phyloP scores from a whole-genome alignment of 2,797 vertebrate species.

The Lates japonicus region DNA sequence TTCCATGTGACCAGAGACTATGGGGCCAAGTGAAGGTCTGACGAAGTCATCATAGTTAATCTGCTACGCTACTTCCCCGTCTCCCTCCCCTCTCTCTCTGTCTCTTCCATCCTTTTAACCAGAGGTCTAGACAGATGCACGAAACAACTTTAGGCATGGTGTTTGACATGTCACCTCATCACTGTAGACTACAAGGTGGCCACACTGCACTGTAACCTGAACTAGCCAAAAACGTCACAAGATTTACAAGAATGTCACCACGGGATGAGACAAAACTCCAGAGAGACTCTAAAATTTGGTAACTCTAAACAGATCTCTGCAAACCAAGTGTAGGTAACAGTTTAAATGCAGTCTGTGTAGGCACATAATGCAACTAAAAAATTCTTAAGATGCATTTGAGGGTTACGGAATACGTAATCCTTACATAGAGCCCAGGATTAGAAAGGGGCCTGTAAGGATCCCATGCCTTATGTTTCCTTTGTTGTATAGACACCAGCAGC shows the following conservation, averaged over 20 bases:
- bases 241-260: neutral
- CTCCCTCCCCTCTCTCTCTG: slow-evolving; percentile 15
- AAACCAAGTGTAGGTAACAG: neutral
- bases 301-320: neutral
- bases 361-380: neutral
- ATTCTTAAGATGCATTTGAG: neutral
- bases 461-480: neutral
- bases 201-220: slow-evolving; percentile 21
- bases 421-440: slow-evolving; percentile 12
- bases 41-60: slow-evolving; percentile 74
- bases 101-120: slow-evolving; percentile 68
- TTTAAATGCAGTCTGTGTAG: neutral
- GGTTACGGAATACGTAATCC: slow-evolving; percentile 3
- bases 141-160: too few relatives aligned
- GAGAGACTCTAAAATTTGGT: slow-evolving; percentile 1
- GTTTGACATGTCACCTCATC: slow-evolving; percentile 46
- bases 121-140: slow-evolving; percentile 67
- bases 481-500: neutral
- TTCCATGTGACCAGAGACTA: slow-evolving; percentile 50
- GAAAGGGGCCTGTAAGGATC: neutral
- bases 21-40: slow-evolving; percentile 46
- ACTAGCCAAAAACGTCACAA: slow-evolving; percentile 10
- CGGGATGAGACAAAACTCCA: neutral
- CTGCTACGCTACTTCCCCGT: slow-evolving; percentile 43
- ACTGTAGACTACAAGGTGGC: neutral